Evolutionary conservation across 2,888 invertebrate species (phyloP).

Genomic region (Cataglyphis rosenhaueri): DNA sequence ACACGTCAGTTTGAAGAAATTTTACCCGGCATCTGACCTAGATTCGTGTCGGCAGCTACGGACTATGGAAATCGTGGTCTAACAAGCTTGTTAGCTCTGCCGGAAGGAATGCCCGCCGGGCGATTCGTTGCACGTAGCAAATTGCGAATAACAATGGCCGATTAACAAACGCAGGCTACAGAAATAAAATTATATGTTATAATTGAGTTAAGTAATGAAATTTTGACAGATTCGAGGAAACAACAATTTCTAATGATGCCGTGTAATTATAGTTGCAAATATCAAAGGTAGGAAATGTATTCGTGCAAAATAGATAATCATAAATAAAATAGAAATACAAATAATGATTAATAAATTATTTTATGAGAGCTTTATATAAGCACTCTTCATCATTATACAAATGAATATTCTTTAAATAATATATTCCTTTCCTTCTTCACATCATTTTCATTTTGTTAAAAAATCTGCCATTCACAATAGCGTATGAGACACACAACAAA

Average conservation of each 20-base stretch:
- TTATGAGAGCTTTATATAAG: not conserved
- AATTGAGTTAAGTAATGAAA: not conserved
- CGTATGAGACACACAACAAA: not conserved
- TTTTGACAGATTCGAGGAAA: not conserved
- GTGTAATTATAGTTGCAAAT: not conserved
- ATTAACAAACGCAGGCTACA: not conserved
- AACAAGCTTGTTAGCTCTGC: conserved; percentile 44
- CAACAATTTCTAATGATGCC: not conserved
- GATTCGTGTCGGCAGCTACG: conserved; percentile 31
- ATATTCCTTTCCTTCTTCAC: not conserved
- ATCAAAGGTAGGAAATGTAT: not conserved
- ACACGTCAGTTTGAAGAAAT: conserved; percentile 18
- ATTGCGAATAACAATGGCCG: not conserved
- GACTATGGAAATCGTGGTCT: conserved; percentile 38
- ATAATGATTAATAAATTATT: not conserved
- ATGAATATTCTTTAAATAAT: not conserved
- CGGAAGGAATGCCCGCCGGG: conserved; percentile 14
- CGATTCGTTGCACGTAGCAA: conserved; percentile 4
- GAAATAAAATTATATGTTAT: not conserved
- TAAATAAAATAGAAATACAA: not conserved
- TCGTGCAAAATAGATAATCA: not conserved
- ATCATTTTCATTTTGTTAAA: not conserved
- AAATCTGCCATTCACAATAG: not conserved
- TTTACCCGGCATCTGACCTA: conserved; percentile 30
- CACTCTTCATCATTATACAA: not conserved